These are phyloP conservation scores for Xenopus borealis DNA, from an alignment of 2,113 vertebrate genomes.

Conservation along the genomic window DNA sequence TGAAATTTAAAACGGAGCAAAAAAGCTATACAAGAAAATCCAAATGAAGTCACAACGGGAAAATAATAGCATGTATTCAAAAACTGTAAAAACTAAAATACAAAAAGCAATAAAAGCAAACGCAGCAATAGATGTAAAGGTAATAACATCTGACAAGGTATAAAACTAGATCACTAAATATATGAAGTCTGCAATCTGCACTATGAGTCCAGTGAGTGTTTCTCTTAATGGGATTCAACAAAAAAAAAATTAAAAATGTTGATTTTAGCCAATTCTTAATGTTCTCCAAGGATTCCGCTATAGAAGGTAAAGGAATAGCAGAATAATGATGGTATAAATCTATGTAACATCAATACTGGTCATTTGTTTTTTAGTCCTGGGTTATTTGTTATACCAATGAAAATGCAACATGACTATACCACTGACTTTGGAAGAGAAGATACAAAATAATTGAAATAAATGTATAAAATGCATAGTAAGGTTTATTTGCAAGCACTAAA, in stretches of 20 bases:
- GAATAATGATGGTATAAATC: too few relatives aligned
- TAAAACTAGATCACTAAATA: conserved; percentile 7
- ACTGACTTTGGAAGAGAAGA: too few relatives aligned
- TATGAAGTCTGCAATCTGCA: conserved; percentile 11
- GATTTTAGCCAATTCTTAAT: background rate
- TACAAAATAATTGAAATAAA: too few relatives aligned
- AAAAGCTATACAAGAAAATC: background rate
- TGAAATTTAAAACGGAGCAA: background rate
- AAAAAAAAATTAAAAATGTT: background rate
- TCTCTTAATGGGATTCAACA: background rate
- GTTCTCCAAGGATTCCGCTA: background rate
- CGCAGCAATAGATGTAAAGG: background rate
- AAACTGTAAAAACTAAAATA: background rate
- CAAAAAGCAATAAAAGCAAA: conserved; percentile 14
- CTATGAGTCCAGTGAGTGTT: background rate
- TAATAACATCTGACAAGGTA: conserved; percentile 12
- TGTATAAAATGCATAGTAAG: too few relatives aligned
- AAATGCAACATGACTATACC: too few relatives aligned
- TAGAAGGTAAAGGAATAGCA: too few relatives aligned
- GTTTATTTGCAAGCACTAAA: too few relatives aligned
- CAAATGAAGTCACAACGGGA: background rate
- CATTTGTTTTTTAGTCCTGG: too few relatives aligned
- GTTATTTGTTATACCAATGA: too few relatives aligned
- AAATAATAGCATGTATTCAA: background rate
- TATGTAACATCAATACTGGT: too few relatives aligned